Base-by-base conservation (phyloP, 2,113 vertebrate genomes). In the Colistium nudipinnis region DNA sequence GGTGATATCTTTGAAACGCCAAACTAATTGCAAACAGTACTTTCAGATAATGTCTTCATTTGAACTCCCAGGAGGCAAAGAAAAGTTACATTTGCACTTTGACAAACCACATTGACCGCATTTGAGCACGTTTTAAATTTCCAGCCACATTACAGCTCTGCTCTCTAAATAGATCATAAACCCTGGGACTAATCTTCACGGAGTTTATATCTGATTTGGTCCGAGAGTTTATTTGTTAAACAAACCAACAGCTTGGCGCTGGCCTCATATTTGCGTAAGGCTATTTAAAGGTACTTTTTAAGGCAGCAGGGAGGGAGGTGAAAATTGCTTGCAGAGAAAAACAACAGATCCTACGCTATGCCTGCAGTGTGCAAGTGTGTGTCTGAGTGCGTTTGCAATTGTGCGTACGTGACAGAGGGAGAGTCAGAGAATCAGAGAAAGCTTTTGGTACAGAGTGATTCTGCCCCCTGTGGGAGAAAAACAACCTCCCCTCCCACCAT, bases 391-490 rank as follows among this genome's bases (percentile, higher is more conserved):
- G 47, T 4, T 25, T 20, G 39, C 6, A 10, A 16, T 5, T 16
- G 41, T 30, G 63, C 35, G 28, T 30, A 19, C 30, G 51, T 41
- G 60, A 30, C 2, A 3, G 33, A 31, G 25, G 39, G 54, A 44
- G 30, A 22, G 27, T 3, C 13, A 35, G 25, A 12, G 20, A 45
- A 12, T 10, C 8, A 22, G 44, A 33, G n/a, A n/a, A n/a, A n/a
- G 14, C 39, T 62, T 30, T 73, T 76, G 60, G 30, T 66, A 52
- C 48, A 82, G 78, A 65, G 76, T 80, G 72, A 86, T 71, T 87
- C 76, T 90, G 88, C 89, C 89, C 89, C 84, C 85, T 91, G 73
- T 85, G 78, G 88, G 86, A 17, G 14, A 28, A 80, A 81, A 43
- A 47, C 6, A 4, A 24, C 6, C 8, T 5, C 12, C 44, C 20